phyloP scores from a whole-genome alignment of 2,888 invertebrate genomes.

The Troilus luridus region DNA sequence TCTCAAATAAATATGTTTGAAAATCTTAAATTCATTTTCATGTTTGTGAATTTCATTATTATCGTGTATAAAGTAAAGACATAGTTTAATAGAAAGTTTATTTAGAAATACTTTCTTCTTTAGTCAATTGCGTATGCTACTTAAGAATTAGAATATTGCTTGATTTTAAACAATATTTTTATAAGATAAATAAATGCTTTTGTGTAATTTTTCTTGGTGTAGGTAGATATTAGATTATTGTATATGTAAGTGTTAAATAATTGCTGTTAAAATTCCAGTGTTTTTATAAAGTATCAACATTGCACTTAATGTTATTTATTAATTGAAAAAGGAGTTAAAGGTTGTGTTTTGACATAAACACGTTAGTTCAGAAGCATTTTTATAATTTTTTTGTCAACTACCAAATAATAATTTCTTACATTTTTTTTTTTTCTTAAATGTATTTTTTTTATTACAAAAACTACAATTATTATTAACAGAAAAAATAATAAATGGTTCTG shows the following conservation, averaged over 20 bases:
- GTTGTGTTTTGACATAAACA: not conserved
- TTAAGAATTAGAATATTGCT: conserved; percentile 3
- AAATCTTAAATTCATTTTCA: not conserved
- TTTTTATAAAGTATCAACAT: not conserved
- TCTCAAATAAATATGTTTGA: not conserved
- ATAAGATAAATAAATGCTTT: not conserved
- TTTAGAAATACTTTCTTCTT: not conserved
- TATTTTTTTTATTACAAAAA: not conserved
- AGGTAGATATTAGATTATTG: conserved; percentile 8
- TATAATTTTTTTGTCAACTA: not conserved
- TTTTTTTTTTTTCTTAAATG: not conserved
- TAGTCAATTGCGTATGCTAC: not conserved
- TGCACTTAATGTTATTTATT: not conserved
- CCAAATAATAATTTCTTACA: not conserved
- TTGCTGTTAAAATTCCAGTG: not conserved
- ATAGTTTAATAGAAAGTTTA: not conserved
- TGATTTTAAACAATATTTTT: conserved; percentile 27
- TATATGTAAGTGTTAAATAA: not conserved
- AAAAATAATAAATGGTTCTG: conserved; percentile 14
- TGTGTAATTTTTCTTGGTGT: conserved; percentile 36
- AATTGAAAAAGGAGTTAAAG: not conserved
- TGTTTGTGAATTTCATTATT: not conserved
- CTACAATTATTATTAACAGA: conserved; percentile 1
- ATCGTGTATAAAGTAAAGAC: not conserved
- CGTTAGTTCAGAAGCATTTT: not conserved